phyloP scores from a whole-genome alignment of 2,888 invertebrate genomes.

The Coenonympha arcania region DNA sequence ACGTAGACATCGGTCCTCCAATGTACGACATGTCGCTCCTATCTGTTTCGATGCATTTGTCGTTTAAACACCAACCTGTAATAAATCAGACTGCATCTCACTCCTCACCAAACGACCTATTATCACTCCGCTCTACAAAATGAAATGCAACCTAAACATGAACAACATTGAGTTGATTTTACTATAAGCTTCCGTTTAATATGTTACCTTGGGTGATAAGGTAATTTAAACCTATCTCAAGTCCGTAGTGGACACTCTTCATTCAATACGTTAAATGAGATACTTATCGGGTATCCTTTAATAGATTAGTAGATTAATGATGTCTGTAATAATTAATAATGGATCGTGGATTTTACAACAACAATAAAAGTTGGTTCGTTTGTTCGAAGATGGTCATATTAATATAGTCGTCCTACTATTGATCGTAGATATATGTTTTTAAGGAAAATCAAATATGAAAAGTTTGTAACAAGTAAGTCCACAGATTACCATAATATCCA shows the following conservation, averaged over 20 bases:
- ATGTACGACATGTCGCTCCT: constrained; percentile 73
- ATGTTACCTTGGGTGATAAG: constrained; percentile 30
- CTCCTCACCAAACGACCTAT: constrained; percentile 34
- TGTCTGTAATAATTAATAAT: constrained; percentile 75
- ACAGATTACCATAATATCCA: too few species aligned
- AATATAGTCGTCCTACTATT: background rate
- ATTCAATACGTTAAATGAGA: constrained; percentile 75
- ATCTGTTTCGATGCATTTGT: constrained; percentile 75
- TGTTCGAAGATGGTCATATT: constrained; percentile 17
- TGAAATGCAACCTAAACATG: constrained; percentile 26
- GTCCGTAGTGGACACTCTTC: constrained; percentile 73
- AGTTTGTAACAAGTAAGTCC: too few species aligned
- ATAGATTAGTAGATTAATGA: constrained; percentile 75
- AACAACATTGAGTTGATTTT: constrained; percentile 28
- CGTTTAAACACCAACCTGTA: constrained; percentile 75
- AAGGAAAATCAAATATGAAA: too few species aligned
- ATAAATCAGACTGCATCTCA: constrained; percentile 63
- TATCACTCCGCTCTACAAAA: background rate
- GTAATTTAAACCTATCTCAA: constrained; percentile 72
- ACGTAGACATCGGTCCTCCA: constrained; percentile 70
- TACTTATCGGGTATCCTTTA: constrained; percentile 73
- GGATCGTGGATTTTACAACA: constrained; percentile 74
- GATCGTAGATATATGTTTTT: too few species aligned
- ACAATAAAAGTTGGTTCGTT: constrained; percentile 68
- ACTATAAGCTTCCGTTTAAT: constrained; percentile 1